These are phyloP conservation scores for Calameuta idolon DNA, from an alignment of 2,888 invertebrate genomes.

Conservation along the genomic window DNA sequence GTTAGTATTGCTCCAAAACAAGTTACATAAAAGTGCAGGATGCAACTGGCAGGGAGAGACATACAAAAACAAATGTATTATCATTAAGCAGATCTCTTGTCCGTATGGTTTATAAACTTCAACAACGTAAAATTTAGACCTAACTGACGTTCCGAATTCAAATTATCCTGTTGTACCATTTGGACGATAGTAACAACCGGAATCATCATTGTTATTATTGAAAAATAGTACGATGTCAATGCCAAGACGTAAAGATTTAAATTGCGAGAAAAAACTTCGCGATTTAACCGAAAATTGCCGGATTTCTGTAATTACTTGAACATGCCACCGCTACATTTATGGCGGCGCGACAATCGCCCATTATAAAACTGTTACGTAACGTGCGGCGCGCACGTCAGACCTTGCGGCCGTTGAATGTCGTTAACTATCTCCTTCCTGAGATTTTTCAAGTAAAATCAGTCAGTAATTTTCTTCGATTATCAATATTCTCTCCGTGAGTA, in stretches of 20 bases:
- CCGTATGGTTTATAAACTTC: not conserved
- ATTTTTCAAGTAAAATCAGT: constrained; percentile 11
- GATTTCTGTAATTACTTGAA: constrained; percentile 38
- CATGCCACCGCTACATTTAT: constrained; percentile 28
- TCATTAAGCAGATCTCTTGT: not conserved
- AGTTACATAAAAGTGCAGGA: not conserved
- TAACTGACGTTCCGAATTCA: not conserved
- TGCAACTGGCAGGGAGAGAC: not conserved
- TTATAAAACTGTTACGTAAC: constrained; percentile 45
- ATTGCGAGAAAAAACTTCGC: not conserved
- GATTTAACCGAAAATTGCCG: not conserved
- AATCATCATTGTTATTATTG: not conserved
- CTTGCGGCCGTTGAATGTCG: constrained; percentile 27
- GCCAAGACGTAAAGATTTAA: not conserved
- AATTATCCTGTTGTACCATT: not conserved
- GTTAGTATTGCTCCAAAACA: not conserved
- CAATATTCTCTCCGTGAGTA: not conserved
- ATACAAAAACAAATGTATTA: not conserved
- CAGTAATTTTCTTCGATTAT: not conserved
- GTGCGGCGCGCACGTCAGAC: constrained; percentile 22
- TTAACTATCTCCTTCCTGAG: constrained; percentile 41
- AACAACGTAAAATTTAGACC: not conserved
- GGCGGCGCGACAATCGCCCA: constrained; percentile 28
- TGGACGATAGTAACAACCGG: not conserved
- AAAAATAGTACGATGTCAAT: not conserved